phyloP scores from a whole-genome alignment of 2,888 invertebrate species.

The Mesorhabditis sp. region DNA sequence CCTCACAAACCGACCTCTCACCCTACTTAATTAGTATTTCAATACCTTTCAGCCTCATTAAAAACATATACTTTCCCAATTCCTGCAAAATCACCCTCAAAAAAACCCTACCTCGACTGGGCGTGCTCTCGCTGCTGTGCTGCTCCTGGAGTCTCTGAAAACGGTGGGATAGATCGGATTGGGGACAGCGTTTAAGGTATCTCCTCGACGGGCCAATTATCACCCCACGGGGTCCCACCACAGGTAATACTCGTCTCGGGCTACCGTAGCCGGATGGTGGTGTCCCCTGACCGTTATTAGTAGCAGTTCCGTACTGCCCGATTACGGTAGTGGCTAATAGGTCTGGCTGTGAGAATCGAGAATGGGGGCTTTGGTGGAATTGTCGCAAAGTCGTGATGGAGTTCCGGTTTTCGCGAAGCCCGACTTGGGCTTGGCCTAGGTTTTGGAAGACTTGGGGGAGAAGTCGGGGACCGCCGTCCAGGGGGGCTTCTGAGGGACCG shows the following conservation, averaged over 20 bases:
- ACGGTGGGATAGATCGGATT: not conserved
- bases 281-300: not conserved
- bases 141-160: conserved; percentile 6
- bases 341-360: not conserved
- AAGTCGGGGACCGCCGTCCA: too few relatives aligned
- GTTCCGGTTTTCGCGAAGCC: not conserved
- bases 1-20: too few relatives aligned
- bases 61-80: too few relatives aligned
- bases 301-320: not conserved
- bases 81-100: too few relatives aligned
- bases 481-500: too few relatives aligned
- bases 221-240: not conserved
- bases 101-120: not conserved
- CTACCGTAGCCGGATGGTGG: not conserved
- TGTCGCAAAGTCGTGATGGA: not conserved
- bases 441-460: too few relatives aligned
- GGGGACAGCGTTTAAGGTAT: not conserved
- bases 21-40: too few relatives aligned
- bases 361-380: not conserved
- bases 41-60: too few relatives aligned
- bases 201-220: not conserved
- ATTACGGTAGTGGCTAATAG: not conserved
- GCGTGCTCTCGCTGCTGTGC: conserved; percentile 5
- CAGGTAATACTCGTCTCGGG: not conserved
- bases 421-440: not conserved